phyloP scores from a whole-genome alignment of 2,888 invertebrate species.

The Suillia variegata region DNA sequence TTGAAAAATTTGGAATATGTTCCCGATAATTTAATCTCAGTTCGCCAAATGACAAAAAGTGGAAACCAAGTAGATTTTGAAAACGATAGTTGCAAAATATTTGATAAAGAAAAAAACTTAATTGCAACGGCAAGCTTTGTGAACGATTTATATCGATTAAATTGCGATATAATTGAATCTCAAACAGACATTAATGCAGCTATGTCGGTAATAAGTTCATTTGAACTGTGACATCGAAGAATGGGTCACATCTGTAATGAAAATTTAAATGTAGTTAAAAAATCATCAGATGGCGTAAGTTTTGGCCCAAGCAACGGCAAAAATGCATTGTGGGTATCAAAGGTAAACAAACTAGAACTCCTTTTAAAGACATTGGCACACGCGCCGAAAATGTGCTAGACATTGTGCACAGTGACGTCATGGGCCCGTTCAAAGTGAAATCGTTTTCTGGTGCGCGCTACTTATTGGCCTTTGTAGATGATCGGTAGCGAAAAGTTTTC shows the following conservation, averaged over 20 bases:
- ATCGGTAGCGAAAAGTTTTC: slow-evolving; percentile 28
- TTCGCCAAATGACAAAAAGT: slow-evolving; percentile 27
- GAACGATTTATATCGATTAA: slow-evolving; percentile 20
- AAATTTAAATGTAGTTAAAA: slow-evolving; percentile 21
- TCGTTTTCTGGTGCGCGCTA: slow-evolving; percentile 48
- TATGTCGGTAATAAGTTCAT: slow-evolving; percentile 10
- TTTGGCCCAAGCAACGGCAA: slow-evolving; percentile 19
- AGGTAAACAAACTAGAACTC: slow-evolving; percentile 34
- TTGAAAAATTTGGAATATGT: slow-evolving; percentile 20
- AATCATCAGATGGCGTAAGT: slow-evolving; percentile 18
- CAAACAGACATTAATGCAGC: background rate
- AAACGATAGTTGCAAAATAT: slow-evolving; percentile 19
- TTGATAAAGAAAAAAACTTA: slow-evolving; percentile 7
- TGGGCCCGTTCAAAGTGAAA: slow-evolving; percentile 46
- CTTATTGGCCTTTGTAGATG: slow-evolving; percentile 53
- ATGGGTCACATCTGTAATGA: slow-evolving; percentile 34
- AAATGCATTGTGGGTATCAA: slow-evolving; percentile 33
- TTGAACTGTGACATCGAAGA: slow-evolving; percentile 34
- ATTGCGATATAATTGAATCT: slow-evolving; percentile 5
- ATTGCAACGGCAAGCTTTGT: slow-evolving; percentile 18
- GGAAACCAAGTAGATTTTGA: slow-evolving; percentile 30
- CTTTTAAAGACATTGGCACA: slow-evolving; percentile 28
- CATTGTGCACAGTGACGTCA: slow-evolving; percentile 49
- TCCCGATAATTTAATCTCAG: slow-evolving; percentile 1
- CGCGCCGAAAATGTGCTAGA: slow-evolving; percentile 37